Evolutionary conservation across 2,797 vertebrate species (phyloP).

Genomic region (Melanogrammus aeglefinus): DNA sequence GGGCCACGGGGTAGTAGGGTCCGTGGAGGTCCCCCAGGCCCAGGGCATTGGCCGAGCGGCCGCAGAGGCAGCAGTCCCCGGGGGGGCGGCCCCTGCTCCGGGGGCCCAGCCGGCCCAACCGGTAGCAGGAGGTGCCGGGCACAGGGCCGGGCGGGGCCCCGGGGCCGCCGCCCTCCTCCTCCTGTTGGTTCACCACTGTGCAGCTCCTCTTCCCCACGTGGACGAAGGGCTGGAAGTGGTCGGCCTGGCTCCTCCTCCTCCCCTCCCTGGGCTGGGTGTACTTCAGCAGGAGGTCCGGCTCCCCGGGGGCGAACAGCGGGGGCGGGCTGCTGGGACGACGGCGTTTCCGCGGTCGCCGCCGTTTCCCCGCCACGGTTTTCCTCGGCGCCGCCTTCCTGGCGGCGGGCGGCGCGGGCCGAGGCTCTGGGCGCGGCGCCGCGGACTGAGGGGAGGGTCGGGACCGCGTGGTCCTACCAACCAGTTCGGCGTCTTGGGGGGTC

Average conservation of each 20-base stretch:
- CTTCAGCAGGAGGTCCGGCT: constrained; percentile 71
- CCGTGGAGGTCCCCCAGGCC: constrained; percentile 78
- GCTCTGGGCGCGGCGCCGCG: background rate
- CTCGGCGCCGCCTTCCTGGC: background rate
- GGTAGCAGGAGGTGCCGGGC: constrained; percentile 70
- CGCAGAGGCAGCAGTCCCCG: constrained; percentile 70
- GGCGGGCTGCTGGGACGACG: constrained; percentile 13
- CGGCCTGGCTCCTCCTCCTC: constrained; percentile 46
- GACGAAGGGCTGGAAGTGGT: constrained; percentile 67
- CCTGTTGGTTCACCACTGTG: constrained; percentile 71
- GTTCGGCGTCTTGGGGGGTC: background rate
- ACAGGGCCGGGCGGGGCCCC: constrained; percentile 50
- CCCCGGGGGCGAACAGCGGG: constrained; percentile 51
- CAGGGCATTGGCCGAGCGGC: constrained; percentile 57
- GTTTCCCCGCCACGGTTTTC: constrained; percentile 21
- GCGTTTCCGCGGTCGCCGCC: constrained; percentile 35
- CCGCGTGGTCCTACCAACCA: constrained; percentile 1
- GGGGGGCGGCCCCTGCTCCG: constrained; percentile 26
- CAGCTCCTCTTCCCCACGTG: constrained; percentile 55
- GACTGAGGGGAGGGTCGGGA: constrained; percentile 15
- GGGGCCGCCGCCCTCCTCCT: constrained; percentile 55
- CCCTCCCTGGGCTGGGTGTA: constrained; percentile 51
- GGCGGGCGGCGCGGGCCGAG: background rate
- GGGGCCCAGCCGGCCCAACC: constrained; percentile 51
- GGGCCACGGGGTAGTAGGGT: constrained; percentile 58